Evolutionary conservation across 2,113 vertebrate genomes (phyloP), one percentile per base, ranked within the genome.

Genomic region (Synchiropus splendidus): DNA sequence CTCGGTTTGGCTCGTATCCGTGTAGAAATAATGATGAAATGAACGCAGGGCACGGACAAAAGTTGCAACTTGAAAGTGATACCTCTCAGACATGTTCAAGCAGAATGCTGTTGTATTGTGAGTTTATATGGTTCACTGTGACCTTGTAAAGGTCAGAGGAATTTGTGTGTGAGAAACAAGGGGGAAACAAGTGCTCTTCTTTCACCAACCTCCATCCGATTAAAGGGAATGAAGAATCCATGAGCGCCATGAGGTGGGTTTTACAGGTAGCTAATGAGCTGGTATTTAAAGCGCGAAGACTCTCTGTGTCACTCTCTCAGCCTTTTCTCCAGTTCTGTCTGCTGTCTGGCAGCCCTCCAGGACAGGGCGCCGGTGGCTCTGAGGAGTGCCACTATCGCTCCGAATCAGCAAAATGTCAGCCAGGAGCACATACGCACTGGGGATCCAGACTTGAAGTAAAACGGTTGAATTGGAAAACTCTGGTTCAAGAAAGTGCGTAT

Each of bases 171-270:
- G n/a, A n/a, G n/a, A n/a, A n/a, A n/a, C n/a, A n/a, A n/a, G n/a
- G 54, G 65, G 54, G 59, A 51, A 67, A 73, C 54, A 54, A 68
- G 70, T 32, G 31, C 18, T 54, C 10, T 18, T 16, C 45, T 75
- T 68, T 67, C 55, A 48, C 37, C 45, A 68, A 51, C 43, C 52
- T 61, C 53, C 42, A 71, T 42, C 51, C 32, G 37, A 72, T 77
- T 74, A 73, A 65, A 64, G 34, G 42, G 60, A 76, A 76, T 59
- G 51, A 61, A 66, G 74, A 81, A 81, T 77, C 75, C 58, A 79
- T 63, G 50, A 63, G 45, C 12, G 12, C 54, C 61, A 60, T 73
- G 69, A 70, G 63, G 59, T 44, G 32, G 48, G 45, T 73, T 74
- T n/a, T 74, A 70, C 64, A 77, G 59, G 65, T 75, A 59, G 70